Base-by-base conservation (phyloP, 2,888 invertebrate genomes). In the Tenthredo notha region DNA sequence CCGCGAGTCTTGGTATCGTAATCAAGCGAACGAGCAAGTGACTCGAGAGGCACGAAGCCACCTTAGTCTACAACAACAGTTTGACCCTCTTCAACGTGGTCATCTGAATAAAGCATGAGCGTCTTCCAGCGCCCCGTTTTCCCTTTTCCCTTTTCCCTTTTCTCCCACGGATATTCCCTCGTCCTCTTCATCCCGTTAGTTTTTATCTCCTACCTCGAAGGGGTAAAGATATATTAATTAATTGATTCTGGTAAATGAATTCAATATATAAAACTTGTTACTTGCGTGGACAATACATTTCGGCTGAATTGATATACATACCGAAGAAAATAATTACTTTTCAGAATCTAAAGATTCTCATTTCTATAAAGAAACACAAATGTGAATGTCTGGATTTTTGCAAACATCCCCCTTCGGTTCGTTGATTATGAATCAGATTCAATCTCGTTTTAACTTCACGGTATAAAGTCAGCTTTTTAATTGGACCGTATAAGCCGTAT, bases 61-160 rank as follows among this genome's bases (percentile, higher is more conserved):
- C 85, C 85, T 58, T 37, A 86, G 80, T 58, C 83, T 77, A 87
- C 84, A 86, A 83, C 83, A 67, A 85, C 50, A 84, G 86, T 86
- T 88, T 86, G 86, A 87, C 87, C 88, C 87, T 87, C 84, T 84
- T 77, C 85, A 86, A 83, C 87, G 89, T 89, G 90, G 90, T 90
- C 90, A 90, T 90, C 90, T 92, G 91, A 92, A 92, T 92, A 92
- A 92, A 91, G 89, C 91, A 92, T 91, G 91, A 92, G 90, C 88
- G 88, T 88, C 87, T 88, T 89, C 89, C 5, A 33, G 25, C 29
- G 25, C 33, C 29, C 67, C 25, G 33, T 67, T 40, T 58, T 21
- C 61, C 80, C 6, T 40, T 80, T 61, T 65, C 2, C n/a, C 18
- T 21, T 2, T 10, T 29, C 15, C 61, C 29, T 9, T 21, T 25